Evolutionary conservation across 2,113 vertebrate species (phyloP), one percentile per base, ranked within the genome.

Genomic region (Tor tambroides): DNA sequence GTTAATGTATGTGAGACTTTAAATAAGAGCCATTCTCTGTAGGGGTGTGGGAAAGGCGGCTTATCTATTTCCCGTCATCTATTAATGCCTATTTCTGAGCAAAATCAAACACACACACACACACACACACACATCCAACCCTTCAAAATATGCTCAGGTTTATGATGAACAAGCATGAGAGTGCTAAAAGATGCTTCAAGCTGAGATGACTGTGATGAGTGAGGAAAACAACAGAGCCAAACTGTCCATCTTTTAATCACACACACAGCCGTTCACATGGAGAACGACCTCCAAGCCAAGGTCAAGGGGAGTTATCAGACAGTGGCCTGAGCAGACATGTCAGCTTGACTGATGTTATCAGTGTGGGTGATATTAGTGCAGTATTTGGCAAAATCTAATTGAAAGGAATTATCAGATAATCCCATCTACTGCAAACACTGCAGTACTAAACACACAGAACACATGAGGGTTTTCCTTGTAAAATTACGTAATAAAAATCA

Each of bases 221-320:
- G 72, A 80, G 84, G 83, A 87, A 89, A 90, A 79, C 54, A 85
- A 78, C 88, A 91, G 91, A 92, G 92, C 91, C 91, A 91, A 94
- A 92, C 91, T 90, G 90, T 92, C 93, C 94, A 93, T 93, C 93
- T 93, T 93, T 94, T 94, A 94, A 94, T 94, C 92, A 94, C 93
- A 93, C 93, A 94, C 91, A 43, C 23, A 30, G 38, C 23, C 11
- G 23, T 38, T 61, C 76, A 75, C 46, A 38, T 74, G 26, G 38
- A 59, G 32, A 67, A 76, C 43, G 91, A 92, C 88, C 90, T 92
- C 85, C 87, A 74, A 85, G 86, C 69, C 94, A 93, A 94, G 93
- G 94, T 94, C 93, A 94, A 90, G 91, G 85, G 91, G 63, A 92
- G 92, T 94, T 94, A 88, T 93, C 90, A 92, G 91, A 92, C 91